Base-by-base conservation (phyloP, 2,888 invertebrate genomes). In the Microctonus hyperodae region DNA sequence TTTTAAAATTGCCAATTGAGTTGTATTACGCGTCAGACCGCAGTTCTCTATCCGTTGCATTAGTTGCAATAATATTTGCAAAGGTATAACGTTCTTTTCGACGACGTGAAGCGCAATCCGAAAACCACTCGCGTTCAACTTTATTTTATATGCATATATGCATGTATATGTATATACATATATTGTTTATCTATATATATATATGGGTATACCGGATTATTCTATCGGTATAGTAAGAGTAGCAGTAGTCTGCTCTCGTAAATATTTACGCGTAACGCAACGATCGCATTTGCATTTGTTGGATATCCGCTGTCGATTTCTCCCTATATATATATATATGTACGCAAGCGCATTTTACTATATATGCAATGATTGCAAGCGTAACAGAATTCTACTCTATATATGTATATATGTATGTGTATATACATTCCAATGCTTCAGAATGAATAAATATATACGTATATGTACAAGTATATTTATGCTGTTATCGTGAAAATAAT, bases 241-340 rank as follows among this genome's bases (percentile, higher is more conserved):
- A n/a, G n/a, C n/a, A n/a, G n/a, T n/a, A n/a, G n/a, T n/a, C n/a
- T n/a, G n/a, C n/a, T n/a, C 73, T 73, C 75, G 77, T 77, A 78
- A 78, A 78, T 78, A 77, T 78, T 78, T 77, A 76, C 76, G 73
- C 72, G 72, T 65, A 69, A 64, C 67, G 56, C 51, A 69, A 64
- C 69, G 69, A 74, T 73, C 70, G 68, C 73, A 77, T 78, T 77
- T 76, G 73, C 78, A 78, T n/a, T n/a, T 77, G 71, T 60, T 68
- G 71, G 64, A 74, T 44, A 44, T 75, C 73, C 71, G 51, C 67
- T 64, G 69, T 35, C 73, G 72, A 75, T 75, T 78, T 56, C 37
- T 75, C 73, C 72, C 70, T 74, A 72, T 68, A n/a, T n/a, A n/a
- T n/a, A n/a, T n/a, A n/a, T n/a, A n/a, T n/a, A n/a, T n/a, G 71